Evolutionary conservation across 2,888 invertebrate species (phyloP).

Genomic region (Metallyticus violacea): DNA sequence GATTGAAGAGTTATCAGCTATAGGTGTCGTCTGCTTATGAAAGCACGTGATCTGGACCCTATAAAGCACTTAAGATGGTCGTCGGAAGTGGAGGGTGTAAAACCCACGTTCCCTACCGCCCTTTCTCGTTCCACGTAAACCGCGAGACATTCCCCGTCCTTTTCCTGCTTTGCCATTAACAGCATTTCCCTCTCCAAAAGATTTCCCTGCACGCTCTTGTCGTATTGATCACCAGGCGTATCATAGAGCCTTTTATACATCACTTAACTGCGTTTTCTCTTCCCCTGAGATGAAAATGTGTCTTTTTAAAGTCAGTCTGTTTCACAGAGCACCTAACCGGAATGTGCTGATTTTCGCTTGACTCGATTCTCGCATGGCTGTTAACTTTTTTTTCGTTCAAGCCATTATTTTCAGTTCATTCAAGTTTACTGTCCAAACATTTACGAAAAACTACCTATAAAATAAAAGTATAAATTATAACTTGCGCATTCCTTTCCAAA

Average conservation of each 20-base stretch:
- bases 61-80: neutral
- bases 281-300: neutral
- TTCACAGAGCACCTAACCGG: too few species aligned
- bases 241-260: constrained; percentile 6
- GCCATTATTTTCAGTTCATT: too few species aligned
- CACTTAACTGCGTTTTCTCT: constrained; percentile 5
- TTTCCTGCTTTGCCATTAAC: neutral
- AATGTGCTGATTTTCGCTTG: too few species aligned
- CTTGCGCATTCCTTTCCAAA: too few species aligned
- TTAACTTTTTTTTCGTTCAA: too few species aligned
- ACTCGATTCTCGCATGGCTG: too few species aligned
- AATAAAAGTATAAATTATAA: too few species aligned
- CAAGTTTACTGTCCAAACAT: too few species aligned
- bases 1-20: neutral
- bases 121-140: neutral
- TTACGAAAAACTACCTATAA: too few species aligned
- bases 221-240: constrained; percentile 10
- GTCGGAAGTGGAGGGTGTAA: neutral
- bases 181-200: neutral
- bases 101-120: too few species aligned
- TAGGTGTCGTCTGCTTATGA: neutral
- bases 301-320: neutral
- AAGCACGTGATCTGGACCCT: neutral
- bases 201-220: neutral
- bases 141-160: neutral